A percentile compares a stretch with the other conserved stretches of the same genome.
phyloP scores from a whole-genome alignment of 2,888 invertebrate genomes.

The Pyrrhosoma nymphula region DNA sequence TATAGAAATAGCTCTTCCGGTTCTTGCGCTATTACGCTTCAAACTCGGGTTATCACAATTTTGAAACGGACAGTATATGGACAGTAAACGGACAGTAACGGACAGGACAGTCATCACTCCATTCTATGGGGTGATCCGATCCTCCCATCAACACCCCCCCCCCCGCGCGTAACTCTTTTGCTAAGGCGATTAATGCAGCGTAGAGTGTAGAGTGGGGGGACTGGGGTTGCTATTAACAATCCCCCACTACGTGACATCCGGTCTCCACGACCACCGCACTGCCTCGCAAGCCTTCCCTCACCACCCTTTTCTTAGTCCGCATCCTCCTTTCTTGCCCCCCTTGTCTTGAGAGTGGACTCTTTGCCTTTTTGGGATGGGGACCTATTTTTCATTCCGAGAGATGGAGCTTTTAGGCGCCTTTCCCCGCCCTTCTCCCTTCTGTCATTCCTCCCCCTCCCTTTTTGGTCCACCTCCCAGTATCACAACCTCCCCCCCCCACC shows the following conservation, averaged over 20 bases:
- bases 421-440: no score
- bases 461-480: neutral
- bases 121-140: neutral
- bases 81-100: no score
- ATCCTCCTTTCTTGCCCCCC: neutral
- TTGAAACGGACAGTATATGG: no score
- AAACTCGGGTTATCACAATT: no score
- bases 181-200: constrained; percentile 51
- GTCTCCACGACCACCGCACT: neutral
- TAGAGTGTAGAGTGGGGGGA: neutral
- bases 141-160: neutral
- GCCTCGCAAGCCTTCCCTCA: neutral
- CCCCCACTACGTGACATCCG: neutral
- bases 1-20: no score
- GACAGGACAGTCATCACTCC: neutral
- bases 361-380: constrained; percentile 9
- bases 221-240: constrained; percentile 35
- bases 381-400: constrained; percentile 44
- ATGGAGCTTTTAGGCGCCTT: constrained; percentile 43
- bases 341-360: neutral
- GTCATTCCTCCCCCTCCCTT: neutral
- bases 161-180: neutral
- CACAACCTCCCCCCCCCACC: neutral
- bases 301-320: neutral
- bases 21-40: no score